These are phyloP conservation scores for Nannospalax galili DNA, from an alignment of 2,113 vertebrate genomes.

Conservation along the genomic window DNA sequence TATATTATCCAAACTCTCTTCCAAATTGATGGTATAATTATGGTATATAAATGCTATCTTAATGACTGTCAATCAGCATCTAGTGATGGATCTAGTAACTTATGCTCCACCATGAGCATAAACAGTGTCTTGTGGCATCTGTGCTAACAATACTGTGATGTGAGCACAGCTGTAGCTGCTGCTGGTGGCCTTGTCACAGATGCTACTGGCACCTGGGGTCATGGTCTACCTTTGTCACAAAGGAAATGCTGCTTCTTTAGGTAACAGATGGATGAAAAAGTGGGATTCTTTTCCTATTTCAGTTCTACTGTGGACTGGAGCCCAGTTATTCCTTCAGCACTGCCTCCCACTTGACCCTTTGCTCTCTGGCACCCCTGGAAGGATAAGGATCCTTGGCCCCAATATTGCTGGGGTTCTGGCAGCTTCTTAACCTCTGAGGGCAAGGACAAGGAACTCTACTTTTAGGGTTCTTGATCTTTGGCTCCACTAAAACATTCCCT, in stretches of 20 bases:
- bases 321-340: neutral
- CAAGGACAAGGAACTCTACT: accelerated
- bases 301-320: neutral
- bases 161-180: neutral
- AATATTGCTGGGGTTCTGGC: accelerated
- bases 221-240: neutral
- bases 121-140: neutral
- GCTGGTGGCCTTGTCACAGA: neutral
- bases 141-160: neutral
- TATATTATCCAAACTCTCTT: neutral
- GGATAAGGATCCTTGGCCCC: neutral
- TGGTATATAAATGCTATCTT: neutral
- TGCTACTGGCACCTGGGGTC: neutral
- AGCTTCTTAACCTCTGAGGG: neutral
- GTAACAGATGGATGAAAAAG: neutral
- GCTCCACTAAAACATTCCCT: neutral
- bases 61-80: neutral
- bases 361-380: neutral
- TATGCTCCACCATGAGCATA: accelerated
- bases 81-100: neutral
- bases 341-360: neutral
- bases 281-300: neutral
- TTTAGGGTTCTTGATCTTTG: neutral
- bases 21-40: neutral
- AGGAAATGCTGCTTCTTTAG: neutral